phyloP scores from a whole-genome alignment of 2,888 invertebrate genomes.

The Metalampra italica region DNA sequence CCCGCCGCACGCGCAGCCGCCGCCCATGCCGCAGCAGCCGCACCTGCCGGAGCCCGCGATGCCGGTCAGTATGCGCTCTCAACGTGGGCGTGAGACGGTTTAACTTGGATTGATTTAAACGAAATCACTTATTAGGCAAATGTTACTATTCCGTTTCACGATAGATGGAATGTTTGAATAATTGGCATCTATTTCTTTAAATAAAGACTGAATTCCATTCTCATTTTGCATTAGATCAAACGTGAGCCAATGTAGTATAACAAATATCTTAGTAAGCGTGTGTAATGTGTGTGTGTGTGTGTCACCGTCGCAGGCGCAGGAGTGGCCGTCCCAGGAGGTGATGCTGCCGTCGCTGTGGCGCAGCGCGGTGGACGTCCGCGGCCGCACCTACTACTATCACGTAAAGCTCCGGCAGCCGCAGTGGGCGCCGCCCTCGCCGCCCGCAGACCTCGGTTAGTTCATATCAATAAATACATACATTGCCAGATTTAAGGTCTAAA shows the following conservation, averaged over 20 bases:
- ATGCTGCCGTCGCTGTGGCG: slow-evolving; percentile 93
- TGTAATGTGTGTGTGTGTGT: too few species aligned
- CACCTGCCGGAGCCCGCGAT: neutral
- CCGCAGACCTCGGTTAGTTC: slow-evolving; percentile 17
- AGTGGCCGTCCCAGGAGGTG: slow-evolving; percentile 40
- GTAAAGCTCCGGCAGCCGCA: slow-evolving; percentile 86
- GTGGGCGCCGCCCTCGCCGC: slow-evolving; percentile 85
- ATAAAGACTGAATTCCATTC: too few species aligned
- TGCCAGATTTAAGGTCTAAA: too few species aligned
- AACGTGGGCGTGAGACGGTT: neutral
- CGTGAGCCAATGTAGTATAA: too few species aligned
- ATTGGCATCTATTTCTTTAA: too few species aligned
- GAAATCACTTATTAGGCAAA: too few species aligned
- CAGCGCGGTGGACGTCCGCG: slow-evolving; percentile 87
- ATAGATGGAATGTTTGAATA: too few species aligned
- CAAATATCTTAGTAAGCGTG: too few species aligned
- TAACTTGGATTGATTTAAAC: too few species aligned
- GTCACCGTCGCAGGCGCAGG: slow-evolving; percentile 2
- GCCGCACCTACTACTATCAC: slow-evolving; percentile 95
- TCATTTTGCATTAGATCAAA: too few species aligned
- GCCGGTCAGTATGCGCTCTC: neutral
- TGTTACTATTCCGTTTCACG: too few species aligned
- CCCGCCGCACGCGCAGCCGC: slow-evolving; percentile 15
- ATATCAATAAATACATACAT: too few species aligned
- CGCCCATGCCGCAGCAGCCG: slow-evolving; percentile 9